These are phyloP conservation scores for Gila robusta DNA, from an alignment of 2,797 vertebrate genomes.

Conservation along the genomic window DNA sequence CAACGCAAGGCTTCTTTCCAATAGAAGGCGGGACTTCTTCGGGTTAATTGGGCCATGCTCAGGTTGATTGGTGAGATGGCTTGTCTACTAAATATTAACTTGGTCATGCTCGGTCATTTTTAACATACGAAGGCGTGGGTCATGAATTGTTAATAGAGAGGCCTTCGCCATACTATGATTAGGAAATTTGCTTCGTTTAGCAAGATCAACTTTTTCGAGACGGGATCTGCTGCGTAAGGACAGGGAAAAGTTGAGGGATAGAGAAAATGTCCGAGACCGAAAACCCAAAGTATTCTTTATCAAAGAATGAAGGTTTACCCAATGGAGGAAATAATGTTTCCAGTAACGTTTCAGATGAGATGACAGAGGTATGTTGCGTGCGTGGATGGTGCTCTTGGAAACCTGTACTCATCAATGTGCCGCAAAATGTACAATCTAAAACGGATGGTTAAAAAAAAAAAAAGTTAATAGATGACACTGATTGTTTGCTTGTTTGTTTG, in stretches of 20 bases:
- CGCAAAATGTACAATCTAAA: background rate
- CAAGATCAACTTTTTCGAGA: slow-evolving; percentile 27
- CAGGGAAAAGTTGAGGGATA: background rate
- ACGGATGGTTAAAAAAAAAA: background rate
- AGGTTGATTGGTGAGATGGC: background rate
- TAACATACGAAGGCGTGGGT: background rate
- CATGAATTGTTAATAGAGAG: background rate
- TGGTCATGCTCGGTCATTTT: background rate
- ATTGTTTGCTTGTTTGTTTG: background rate
- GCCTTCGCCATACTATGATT: background rate
- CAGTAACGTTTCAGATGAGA: slow-evolving; percentile 51
- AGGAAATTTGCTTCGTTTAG: slow-evolving; percentile 8
- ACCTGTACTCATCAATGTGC: background rate
- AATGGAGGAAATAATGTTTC: slow-evolving; percentile 60
- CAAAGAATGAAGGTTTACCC: slow-evolving; percentile 50
- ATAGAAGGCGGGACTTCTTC: background rate
- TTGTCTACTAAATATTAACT: background rate
- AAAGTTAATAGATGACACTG: background rate
- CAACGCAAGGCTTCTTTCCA: background rate
- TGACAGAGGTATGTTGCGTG: slow-evolving; percentile 66
- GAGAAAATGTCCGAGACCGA: slow-evolving; percentile 64
- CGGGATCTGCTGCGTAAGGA: slow-evolving; percentile 20
- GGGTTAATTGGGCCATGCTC: background rate
- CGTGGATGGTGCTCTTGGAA: background rate
- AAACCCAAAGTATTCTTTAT: slow-evolving; percentile 49